Conservation (phyloP, 2,113 vertebrate genomes). For the Cacatua alba region DNA sequence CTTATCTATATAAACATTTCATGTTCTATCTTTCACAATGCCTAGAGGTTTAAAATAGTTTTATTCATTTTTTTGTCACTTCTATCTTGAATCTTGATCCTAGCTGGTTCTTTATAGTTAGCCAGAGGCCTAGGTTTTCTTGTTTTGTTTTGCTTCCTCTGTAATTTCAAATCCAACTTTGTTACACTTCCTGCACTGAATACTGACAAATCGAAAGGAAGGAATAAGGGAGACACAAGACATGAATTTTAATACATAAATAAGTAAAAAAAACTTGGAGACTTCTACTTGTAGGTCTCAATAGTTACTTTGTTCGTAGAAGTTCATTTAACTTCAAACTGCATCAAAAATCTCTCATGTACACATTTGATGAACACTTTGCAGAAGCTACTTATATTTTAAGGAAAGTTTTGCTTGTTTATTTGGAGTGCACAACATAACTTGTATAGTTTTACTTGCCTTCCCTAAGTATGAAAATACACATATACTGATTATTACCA, state of each 20-base stretch:
- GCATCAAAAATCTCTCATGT: neutral
- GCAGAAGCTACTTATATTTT: neutral
- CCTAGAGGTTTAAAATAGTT: slow-evolving; percentile 27
- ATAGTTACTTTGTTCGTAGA: neutral
- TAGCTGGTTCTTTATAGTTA: slow-evolving; percentile 24
- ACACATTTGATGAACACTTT: neutral
- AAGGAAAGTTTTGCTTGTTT: neutral
- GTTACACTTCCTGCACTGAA: neutral
- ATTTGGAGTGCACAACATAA: neutral
- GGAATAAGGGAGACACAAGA: neutral
- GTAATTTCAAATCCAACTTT: slow-evolving; percentile 47
- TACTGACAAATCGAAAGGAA: neutral
- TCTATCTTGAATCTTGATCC: slow-evolving; percentile 45
- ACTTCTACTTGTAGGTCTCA: neutral
- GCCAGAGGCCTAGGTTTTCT: neutral
- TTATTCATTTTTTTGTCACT: neutral
- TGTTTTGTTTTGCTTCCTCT: neutral
- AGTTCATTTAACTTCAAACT: neutral
- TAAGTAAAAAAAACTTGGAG: neutral
- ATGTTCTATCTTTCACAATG: neutral
- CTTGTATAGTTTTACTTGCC: neutral
- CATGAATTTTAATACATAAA: neutral
- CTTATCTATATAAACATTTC: slow-evolving; percentile 60
- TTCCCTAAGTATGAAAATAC: neutral
- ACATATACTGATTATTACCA: neutral